Percentiles rank a stretch among this genome's conserved stretches.
Evolutionary conservation across 92 coral and sea anemone species (phyloP).

Genomic region (Pocillopora grandis): DNA sequence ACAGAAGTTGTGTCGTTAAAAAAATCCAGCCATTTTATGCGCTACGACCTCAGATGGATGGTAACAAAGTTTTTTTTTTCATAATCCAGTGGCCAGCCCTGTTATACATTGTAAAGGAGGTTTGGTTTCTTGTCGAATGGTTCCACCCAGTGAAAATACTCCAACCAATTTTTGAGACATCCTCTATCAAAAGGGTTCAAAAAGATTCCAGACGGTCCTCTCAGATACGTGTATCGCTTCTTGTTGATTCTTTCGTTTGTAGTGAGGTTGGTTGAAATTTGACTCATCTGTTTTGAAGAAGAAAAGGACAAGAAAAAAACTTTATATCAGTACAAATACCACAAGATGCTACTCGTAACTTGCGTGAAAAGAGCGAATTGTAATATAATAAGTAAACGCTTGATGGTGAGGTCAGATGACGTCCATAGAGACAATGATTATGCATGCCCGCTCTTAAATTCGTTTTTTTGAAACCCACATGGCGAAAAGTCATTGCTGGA

Average conservation of each 20-base stretch:
- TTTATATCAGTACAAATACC: neutral
- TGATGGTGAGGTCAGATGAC: no score
- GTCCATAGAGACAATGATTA: no score
- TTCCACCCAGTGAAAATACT: constrained; percentile 84
- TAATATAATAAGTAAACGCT: no score
- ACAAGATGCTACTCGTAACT: neutral
- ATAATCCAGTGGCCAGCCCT: neutral
- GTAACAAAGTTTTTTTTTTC: neutral
- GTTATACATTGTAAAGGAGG: constrained; percentile 73
- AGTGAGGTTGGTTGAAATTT: constrained; percentile 80
- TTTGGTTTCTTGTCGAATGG: constrained; percentile 70
- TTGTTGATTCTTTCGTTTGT: constrained; percentile 94
- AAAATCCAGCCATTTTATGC: neutral
- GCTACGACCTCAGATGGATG: neutral
- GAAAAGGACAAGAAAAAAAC: neutral
- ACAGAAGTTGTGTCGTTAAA: neutral
- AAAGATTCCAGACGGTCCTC: constrained; percentile 80
- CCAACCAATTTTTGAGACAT: constrained; percentile 79
- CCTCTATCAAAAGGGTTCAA: constrained; percentile 96
- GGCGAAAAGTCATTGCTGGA: no score
- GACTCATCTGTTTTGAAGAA: constrained; percentile 62
- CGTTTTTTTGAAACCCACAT: no score
- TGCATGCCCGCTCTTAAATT: no score
- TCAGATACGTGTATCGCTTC: constrained; percentile 81
- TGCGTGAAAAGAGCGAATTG: neutral